A percentile compares a stretch with the other conserved stretches of the same genome.
Evolutionary conservation across 2,888 invertebrate species (phyloP).

Genomic region (Lycocerus yunnanus): DNA sequence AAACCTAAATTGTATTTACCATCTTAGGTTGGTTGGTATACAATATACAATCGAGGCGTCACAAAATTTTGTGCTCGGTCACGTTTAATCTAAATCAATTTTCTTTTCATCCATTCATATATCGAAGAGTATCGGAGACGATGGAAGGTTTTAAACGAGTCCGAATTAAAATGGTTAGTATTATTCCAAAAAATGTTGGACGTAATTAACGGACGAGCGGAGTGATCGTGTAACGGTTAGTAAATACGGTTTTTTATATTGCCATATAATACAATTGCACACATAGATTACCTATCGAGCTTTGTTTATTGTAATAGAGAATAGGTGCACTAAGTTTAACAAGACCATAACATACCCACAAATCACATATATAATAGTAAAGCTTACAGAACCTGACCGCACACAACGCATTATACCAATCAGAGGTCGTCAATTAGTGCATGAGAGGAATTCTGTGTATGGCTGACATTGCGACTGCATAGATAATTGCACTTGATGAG

Average conservation of each 20-base stretch:
- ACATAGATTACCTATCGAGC: neutral
- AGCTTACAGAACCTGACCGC: conserved; percentile 20
- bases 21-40: neutral
- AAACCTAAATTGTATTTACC: neutral
- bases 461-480: conserved; percentile 33
- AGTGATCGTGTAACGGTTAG: neutral
- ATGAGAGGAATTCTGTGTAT: conserved; percentile 40
- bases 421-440: conserved; percentile 40
- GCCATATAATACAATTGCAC: neutral
- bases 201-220: neutral
- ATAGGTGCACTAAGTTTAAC: conserved; percentile 6
- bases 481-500: conserved; percentile 37
- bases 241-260: neutral
- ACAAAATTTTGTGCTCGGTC: neutral
- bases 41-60: neutral
- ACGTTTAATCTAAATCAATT: neutral
- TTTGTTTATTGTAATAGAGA: conserved; percentile 8
- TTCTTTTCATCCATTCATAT: too few species aligned
- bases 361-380: conserved; percentile 25
- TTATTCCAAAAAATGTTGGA: too few species aligned
- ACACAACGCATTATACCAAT: conserved; percentile 37
- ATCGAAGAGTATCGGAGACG: too few species aligned
- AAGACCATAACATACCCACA: conserved; percentile 17
- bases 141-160: too few species aligned
- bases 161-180: too few species aligned